Conservation (phyloP, 2,888 invertebrate genomes). For the Caenorhabditis doughertyi region DNA sequence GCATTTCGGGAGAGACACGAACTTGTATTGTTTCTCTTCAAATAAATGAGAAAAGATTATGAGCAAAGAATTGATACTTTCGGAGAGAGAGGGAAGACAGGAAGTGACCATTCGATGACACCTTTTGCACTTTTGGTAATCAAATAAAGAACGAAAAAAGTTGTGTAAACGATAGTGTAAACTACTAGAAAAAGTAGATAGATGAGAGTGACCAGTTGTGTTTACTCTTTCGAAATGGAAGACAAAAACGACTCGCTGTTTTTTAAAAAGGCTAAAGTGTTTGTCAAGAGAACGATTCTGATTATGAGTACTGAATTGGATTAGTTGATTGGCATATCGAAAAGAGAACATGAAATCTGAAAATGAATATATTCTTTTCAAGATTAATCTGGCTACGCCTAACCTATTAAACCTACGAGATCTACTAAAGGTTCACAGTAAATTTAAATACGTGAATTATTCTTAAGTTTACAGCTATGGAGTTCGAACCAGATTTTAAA, state of each 20-base stretch:
- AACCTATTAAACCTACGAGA: too few species aligned
- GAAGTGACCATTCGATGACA: slow-evolving; percentile 45
- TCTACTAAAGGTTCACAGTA: too few species aligned
- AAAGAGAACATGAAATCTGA: too few species aligned
- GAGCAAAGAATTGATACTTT: slow-evolving; percentile 20
- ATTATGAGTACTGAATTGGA: too few species aligned
- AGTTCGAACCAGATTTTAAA: too few species aligned
- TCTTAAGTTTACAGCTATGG: too few species aligned
- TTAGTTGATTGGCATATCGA: too few species aligned
- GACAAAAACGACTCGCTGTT: neutral
- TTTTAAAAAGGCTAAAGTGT: neutral
- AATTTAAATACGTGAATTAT: too few species aligned
- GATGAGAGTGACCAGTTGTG: slow-evolving; percentile 15
- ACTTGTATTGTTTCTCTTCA: slow-evolving; percentile 54
- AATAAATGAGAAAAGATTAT: slow-evolving; percentile 10
- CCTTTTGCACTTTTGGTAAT: slow-evolving; percentile 50
- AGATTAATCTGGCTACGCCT: too few species aligned
- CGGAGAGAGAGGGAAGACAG: neutral
- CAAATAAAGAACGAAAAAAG: slow-evolving; percentile 7
- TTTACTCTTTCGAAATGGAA: slow-evolving; percentile 9
- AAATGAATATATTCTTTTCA: too few species aligned
- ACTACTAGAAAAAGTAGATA: slow-evolving; percentile 6
- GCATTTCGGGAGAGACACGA: slow-evolving; percentile 22
- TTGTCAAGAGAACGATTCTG: too few species aligned
- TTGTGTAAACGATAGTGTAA: slow-evolving; percentile 37